Evolutionary conservation across 2,113 vertebrate genomes (phyloP), one percentile per base, ranked within the genome.

Genomic region (Mionectes macconnelli): DNA sequence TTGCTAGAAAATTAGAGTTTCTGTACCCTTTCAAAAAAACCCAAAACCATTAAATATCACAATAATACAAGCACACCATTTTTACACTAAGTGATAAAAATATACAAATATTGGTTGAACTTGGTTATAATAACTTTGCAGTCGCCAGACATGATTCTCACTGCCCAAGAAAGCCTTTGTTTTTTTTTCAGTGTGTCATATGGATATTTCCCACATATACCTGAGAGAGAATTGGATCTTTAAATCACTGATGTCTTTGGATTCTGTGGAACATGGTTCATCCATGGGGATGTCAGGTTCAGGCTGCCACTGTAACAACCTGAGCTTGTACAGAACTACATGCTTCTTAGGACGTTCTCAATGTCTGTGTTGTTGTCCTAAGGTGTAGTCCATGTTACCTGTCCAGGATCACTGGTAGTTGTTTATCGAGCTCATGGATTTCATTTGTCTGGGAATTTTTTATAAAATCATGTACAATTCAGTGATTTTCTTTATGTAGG

Each of bases 1-100:
- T 95, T 95, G n/a, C 66, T 96, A 74, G 81, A 96, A 97, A 97
- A 97, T 94, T 81, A 80, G 45, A 93, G 30, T 15, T 92, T 89
- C 96, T 91, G n/a, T 96, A 66, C 70, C 23, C 37, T 93, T 96
- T 25, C 27, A 79, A 90, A 93, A 92, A 93, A 88, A 49, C 49
- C 49, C 39, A 75, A 76, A 33, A 96, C 92, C 88, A 95, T 91
- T 93, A 97, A 97, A 92, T 80, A 93, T 80, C 17, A 8, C 49
- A 88, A 72, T 81, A 95, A 97, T 89, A 95, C 3, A 2, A 81
- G 47, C 22, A 44, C 47, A 82, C 6, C 5, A 27, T 93, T 87
- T 91, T 95, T 96, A 74, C 62, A 87, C 25, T 49, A 88, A 89
- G 53, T 92, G 84, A 93, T 94, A 95, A 88, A 96, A 96, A 50